A percentile compares a stretch with the other conserved stretches of the same genome.
Evolutionary conservation across 2,888 invertebrate genomes (phyloP).

Genomic region (Magallana nippona): DNA sequence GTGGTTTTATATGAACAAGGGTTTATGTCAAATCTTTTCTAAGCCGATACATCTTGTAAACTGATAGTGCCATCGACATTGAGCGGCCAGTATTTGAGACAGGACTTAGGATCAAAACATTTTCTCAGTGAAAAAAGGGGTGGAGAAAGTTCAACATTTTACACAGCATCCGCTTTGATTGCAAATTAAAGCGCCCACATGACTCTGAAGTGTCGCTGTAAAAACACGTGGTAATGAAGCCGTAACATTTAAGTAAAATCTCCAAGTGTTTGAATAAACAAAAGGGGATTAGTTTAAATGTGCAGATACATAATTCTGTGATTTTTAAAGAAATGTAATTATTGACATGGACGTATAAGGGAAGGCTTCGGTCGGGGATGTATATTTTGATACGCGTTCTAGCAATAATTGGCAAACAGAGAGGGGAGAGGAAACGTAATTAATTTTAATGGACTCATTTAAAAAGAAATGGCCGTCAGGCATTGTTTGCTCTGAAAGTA

Average conservation of each 20-base stretch:
- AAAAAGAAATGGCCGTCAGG: slow-evolving; percentile 1
- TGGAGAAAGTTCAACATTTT: too few species aligned
- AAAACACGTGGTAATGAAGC: not conserved
- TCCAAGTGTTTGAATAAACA: slow-evolving; percentile 30
- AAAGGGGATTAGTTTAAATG: slow-evolving; percentile 16
- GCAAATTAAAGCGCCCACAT: not conserved
- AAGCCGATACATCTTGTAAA: slow-evolving; percentile 2
- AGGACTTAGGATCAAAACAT: too few species aligned
- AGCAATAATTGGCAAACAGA: slow-evolving; percentile 8
- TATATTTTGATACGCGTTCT: slow-evolving; percentile 18
- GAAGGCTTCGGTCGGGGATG: not conserved
- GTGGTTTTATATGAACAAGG: not conserved
- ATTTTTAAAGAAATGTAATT: slow-evolving; percentile 35
- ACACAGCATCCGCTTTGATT: not conserved
- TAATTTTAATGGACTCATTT: slow-evolving; percentile 16
- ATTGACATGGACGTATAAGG: not conserved
- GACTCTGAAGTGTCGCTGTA: not conserved
- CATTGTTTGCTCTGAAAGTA: not conserved
- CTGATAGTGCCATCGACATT: not conserved
- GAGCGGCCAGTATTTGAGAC: too few species aligned
- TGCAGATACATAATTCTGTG: slow-evolving; percentile 22
- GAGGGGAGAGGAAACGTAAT: not conserved
- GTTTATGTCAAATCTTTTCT: slow-evolving; percentile 3
- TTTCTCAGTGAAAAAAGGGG: too few species aligned
- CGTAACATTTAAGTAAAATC: slow-evolving; percentile 17